Evolutionary conservation across 2,888 invertebrate species (phyloP).

Genomic region (Xanthia icteritia): DNA sequence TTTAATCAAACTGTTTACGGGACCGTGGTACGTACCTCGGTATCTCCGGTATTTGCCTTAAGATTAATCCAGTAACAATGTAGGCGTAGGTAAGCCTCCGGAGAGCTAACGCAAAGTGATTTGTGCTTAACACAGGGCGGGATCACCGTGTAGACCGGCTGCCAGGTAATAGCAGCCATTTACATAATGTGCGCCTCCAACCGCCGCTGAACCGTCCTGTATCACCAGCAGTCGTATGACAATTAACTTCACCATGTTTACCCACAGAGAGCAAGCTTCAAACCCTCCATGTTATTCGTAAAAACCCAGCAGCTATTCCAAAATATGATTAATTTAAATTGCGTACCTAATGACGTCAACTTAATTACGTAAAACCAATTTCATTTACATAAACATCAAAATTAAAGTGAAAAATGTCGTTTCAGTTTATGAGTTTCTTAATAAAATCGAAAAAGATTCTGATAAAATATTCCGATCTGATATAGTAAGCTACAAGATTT

Average conservation of each 20-base stretch:
- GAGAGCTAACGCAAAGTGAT: slow-evolving; percentile 69
- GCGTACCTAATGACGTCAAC: slow-evolving; percentile 5
- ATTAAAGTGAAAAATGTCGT: slow-evolving; percentile 11
- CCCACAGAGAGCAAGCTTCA: slow-evolving; percentile 10
- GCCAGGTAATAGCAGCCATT: slow-evolving; percentile 71
- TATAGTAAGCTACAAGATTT: slow-evolving; percentile 60
- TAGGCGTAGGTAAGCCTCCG: slow-evolving; percentile 57
- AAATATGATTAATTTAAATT: slow-evolving; percentile 32
- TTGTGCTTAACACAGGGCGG: slow-evolving; percentile 68
- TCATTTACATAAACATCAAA: slow-evolving; percentile 12
- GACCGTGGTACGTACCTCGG: slow-evolving; percentile 23
- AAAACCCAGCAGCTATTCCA: neutral
- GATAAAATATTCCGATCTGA: slow-evolving; percentile 20
- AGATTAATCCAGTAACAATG: slow-evolving; percentile 62
- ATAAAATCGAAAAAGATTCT: slow-evolving; percentile 13
- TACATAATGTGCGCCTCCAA: slow-evolving; percentile 69
- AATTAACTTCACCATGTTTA: slow-evolving; percentile 47
- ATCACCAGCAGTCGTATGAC: slow-evolving; percentile 31
- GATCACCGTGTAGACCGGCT: slow-evolving; percentile 64
- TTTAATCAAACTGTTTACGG: slow-evolving; percentile 42
- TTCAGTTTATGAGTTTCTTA: slow-evolving; percentile 6
- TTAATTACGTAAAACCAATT: slow-evolving; percentile 37
- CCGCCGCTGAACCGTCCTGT: slow-evolving; percentile 37
- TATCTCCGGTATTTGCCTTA: slow-evolving; percentile 50
- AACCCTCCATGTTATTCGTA: neutral